Evolutionary conservation across 2,113 vertebrate genomes (phyloP).

Genomic region (Catharus minimus): DNA sequence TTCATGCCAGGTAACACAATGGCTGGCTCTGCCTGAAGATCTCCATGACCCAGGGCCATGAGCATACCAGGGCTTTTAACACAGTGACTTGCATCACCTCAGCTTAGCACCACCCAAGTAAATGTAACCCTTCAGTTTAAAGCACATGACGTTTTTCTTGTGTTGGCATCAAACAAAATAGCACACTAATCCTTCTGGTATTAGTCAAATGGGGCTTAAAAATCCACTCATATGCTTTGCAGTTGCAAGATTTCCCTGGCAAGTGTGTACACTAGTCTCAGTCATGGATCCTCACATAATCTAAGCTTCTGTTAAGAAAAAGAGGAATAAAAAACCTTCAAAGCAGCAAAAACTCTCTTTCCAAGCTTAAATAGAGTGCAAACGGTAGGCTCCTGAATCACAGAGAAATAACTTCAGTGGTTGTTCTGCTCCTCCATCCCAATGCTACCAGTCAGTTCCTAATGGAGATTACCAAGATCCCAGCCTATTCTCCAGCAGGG

Average conservation of each 20-base stretch:
- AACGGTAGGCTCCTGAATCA: background rate
- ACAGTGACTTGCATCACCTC: background rate
- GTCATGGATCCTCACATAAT: background rate
- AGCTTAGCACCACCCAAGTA: background rate
- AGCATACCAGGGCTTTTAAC: background rate
- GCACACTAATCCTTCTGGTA: background rate
- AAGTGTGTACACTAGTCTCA: background rate
- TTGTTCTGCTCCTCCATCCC: background rate
- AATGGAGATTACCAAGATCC: background rate
- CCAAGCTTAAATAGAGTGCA: background rate
- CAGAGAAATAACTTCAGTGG: background rate
- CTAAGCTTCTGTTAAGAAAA: background rate
- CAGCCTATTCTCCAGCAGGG: background rate
- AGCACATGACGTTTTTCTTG: background rate
- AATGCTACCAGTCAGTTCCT: background rate
- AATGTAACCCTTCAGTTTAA: background rate
- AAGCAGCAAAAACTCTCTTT: background rate
- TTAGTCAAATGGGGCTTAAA: slow-evolving; percentile 14
- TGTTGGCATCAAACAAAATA: slow-evolving; percentile 1
- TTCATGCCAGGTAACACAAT: background rate
- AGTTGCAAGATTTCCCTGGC: slow-evolving; percentile 18
- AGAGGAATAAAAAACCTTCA: background rate
- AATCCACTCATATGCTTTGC: background rate
- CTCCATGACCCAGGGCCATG: background rate
- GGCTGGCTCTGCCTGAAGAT: background rate